phyloP scores from a whole-genome alignment of 2,888 invertebrate species.

The Alitta virens region DNA sequence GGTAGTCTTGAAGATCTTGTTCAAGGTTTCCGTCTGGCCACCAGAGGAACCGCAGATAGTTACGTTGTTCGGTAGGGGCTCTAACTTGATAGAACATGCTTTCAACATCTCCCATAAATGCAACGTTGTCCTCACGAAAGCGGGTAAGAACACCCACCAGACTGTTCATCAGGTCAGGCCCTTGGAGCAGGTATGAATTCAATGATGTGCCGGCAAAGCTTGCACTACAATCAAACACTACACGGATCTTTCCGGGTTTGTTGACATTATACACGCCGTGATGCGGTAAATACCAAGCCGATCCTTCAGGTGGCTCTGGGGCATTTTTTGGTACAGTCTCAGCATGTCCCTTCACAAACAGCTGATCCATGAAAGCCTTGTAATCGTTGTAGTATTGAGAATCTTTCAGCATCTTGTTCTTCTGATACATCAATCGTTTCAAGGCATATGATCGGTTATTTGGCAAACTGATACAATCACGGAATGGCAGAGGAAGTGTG shows the following conservation, averaged over 20 bases:
- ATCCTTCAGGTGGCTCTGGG: neutral
- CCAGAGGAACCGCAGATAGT: conserved; percentile 22
- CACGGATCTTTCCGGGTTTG: conserved; percentile 18
- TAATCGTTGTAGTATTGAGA: neutral
- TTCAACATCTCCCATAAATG: conserved; percentile 26
- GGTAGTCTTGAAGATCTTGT: conserved; percentile 1
- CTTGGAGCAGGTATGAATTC: conserved; percentile 21
- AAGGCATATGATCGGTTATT: conserved; percentile 1
- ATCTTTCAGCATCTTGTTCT: neutral
- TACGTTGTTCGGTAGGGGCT: conserved; percentile 10
- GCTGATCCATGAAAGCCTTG: conserved; percentile 1
- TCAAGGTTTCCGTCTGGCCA: conserved; percentile 16
- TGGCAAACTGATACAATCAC: neutral
- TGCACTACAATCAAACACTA: too few relatives aligned
- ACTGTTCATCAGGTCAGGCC: conserved; percentile 22
- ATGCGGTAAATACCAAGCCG: conserved; percentile 16
- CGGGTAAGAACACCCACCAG: conserved; percentile 18
- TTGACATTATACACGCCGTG: conserved; percentile 19
- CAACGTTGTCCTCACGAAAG: conserved; percentile 19
- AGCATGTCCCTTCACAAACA: conserved; percentile 2
- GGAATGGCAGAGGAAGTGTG: conserved; percentile 8
- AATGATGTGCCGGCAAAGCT: conserved; percentile 17
- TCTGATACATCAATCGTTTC: neutral
- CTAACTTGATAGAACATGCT: conserved; percentile 26
- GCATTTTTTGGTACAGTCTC: conserved; percentile 4